Conservation (phyloP, 2,113 vertebrate species). For the Halcyon senegalensis region DNA sequence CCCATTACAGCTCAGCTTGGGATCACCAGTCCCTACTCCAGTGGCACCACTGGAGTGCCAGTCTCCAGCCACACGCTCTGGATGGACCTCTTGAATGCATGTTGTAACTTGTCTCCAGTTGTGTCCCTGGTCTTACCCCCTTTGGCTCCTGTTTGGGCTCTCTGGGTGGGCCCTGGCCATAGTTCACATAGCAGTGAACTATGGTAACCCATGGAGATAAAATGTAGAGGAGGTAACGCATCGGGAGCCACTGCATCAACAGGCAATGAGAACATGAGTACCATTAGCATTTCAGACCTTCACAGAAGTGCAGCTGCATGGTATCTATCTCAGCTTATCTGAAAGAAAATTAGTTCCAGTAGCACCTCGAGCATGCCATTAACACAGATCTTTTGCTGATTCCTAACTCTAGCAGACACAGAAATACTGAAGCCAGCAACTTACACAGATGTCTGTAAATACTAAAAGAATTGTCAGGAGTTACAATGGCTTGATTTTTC, state of each 20-base stretch:
- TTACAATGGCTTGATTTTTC: neutral
- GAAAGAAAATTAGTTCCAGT: neutral
- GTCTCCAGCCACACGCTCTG: neutral
- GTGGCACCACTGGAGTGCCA: rapidly evolving
- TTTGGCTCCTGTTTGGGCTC: neutral
- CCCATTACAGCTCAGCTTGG: neutral
- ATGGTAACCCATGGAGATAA: neutral
- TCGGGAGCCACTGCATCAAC: neutral
- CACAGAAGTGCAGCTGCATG: neutral
- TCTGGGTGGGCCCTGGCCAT: neutral
- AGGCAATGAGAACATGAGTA: neutral
- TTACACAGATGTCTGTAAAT: neutral
- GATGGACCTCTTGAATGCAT: neutral
- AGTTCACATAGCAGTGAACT: neutral
- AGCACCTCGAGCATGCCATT: neutral
- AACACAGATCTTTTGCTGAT: neutral
- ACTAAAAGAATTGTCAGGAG: neutral
- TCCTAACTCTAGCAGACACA: neutral
- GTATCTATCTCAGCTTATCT: neutral
- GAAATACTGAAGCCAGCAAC: neutral
- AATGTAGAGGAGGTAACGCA: neutral
- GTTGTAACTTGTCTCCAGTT: neutral
- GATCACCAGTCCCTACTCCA: neutral
- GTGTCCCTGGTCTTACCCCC: neutral
- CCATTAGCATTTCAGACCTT: neutral